Percentiles rank a stretch among this genome's conserved stretches.
Conservation (phyloP, 2,888 invertebrate genomes). For the Drosophila tripunctata region DNA sequence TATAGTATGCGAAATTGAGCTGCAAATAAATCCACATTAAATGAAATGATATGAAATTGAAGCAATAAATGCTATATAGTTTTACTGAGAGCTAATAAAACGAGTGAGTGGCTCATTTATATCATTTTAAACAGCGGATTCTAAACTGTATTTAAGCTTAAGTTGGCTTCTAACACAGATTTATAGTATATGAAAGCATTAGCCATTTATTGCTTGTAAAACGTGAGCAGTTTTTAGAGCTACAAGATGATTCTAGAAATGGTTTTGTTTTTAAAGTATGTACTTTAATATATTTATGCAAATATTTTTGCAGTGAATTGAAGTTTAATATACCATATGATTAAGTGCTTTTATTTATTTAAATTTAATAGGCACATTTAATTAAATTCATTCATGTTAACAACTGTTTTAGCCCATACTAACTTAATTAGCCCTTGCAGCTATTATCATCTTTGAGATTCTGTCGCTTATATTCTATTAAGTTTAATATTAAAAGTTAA, state of each 20-base stretch:
- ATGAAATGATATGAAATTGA: neutral
- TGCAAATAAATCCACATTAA: neutral
- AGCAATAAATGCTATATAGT: neutral
- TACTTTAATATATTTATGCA: neutral
- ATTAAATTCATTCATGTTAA: neutral
- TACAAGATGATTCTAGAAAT: too few relatives aligned
- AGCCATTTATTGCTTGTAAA: neutral
- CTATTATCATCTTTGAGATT: too few relatives aligned
- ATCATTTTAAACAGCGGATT: neutral
- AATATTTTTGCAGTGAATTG: neutral
- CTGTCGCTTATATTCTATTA: too few relatives aligned
- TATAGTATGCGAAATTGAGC: neutral
- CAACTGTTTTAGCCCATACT: too few relatives aligned
- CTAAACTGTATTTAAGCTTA: neutral
- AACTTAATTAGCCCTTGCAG: too few relatives aligned
- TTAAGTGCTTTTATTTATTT: too few relatives aligned
- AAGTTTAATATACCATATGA: neutral
- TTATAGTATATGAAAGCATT: neutral
- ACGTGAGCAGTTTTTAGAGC: neutral
- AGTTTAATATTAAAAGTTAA: too few relatives aligned
- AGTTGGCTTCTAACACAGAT: neutral
- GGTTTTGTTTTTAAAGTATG: neutral
- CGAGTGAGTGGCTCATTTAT: neutral
- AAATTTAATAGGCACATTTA: too few relatives aligned
- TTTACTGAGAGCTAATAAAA: neutral